Conservation (phyloP, 2,888 invertebrate species). For the Steinernema carpocapsae region DNA sequence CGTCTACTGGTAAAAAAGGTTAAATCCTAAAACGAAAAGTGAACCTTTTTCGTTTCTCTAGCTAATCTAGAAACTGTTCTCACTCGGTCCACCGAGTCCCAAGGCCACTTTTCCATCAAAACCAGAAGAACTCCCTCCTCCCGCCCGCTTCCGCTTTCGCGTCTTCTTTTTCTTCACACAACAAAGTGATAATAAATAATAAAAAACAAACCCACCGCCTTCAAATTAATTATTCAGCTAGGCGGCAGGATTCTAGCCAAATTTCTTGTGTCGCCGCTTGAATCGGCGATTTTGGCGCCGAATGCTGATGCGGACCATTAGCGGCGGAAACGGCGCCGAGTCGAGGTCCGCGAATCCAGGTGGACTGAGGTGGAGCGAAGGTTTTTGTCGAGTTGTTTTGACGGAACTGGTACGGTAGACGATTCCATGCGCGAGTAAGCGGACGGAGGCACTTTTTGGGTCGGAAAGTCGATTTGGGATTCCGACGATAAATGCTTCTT, state of each 20-base stretch:
- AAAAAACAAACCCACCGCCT: background rate
- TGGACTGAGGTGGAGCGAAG: background rate
- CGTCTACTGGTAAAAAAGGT: no score
- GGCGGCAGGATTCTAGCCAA: background rate
- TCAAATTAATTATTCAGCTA: constrained; percentile 18
- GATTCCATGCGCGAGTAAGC: background rate
- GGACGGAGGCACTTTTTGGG: background rate
- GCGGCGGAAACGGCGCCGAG: background rate
- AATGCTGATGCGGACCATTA: background rate
- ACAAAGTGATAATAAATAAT: constrained; percentile 26
- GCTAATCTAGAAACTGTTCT: no score
- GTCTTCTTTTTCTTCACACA: background rate
- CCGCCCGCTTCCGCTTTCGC: background rate
- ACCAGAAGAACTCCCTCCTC: no score
- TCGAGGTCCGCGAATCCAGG: background rate
- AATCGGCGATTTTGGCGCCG: constrained; percentile 1
- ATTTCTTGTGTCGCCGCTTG: background rate
- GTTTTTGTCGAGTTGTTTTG: constrained; percentile 1
- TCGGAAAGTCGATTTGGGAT: background rate
- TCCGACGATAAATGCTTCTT: no score
- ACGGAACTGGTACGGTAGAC: constrained; percentile 3
- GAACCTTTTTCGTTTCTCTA: no score
- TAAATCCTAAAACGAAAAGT: no score
- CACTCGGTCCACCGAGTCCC: no score
- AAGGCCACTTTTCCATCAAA: no score